Base-by-base conservation (phyloP, 2,113 vertebrate genomes). In the Sporophila hypoxantha region DNA sequence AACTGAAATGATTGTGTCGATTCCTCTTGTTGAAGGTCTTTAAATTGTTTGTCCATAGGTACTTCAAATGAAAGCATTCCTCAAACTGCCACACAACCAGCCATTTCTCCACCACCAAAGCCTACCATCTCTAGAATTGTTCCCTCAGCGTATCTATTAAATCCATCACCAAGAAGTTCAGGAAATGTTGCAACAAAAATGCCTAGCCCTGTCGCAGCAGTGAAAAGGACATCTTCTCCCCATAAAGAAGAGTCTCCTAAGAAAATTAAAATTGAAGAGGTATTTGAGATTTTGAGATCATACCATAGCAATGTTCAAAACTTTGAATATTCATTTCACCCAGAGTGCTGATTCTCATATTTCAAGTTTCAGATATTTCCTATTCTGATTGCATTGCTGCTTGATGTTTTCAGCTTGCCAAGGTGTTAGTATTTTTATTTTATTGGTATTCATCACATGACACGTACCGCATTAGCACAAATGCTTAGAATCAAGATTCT, bases 201-300 rank as follows among this genome's bases (percentile, higher is more conserved):
- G 93, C 95, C 97, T 95, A 97, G 87, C 85, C 95, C 96, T 91
- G 84, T 96, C 67, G 94, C 79, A 83, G 96, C 95, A 85, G 92
- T 95, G 76, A 98, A 98, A 95, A 98, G 96, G 92, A 94, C 97
- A 8, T 96, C 95, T 14, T 97, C 98, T 44, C 97, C 98, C 49
- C 93, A 94, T 87, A 96, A 92, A 75, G 97, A 98, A 89, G 97
- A 97, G 30, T 96, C 95, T 84, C 93, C 95, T 49, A 98, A 98
- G 95, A 98, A 96, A 95, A 91, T 96, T 85, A 98, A 95, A 97
- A 92, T 87, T 18, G 97, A 98, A 83, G 97, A 98, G 96, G 98
- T 97, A 96, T 93, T 77, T 94, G 18, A 75, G 53, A 82, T 77
- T 64, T 90, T 82, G 56, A 86, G 26, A 50, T 84, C 29, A 26